These are phyloP conservation scores for Spilarctia lutea DNA, from an alignment of 2,888 invertebrate species.

Conservation along the genomic window DNA sequence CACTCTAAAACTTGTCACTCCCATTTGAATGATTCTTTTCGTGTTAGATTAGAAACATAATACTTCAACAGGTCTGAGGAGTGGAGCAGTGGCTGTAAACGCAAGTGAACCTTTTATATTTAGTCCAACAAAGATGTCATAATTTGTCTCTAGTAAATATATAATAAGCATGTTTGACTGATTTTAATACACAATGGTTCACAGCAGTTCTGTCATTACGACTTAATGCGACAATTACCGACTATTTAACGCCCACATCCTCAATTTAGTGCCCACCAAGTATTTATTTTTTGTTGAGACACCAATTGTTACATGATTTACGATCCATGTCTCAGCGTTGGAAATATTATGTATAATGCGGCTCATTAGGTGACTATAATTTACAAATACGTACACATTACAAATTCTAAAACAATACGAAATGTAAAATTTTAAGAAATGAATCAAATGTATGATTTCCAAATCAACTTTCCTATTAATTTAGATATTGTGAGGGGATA, in stretches of 20 bases:
- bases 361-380: neutral
- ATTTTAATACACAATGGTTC: slow-evolving; percentile 30
- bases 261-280: neutral
- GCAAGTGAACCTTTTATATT: neutral
- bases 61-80: neutral
- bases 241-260: slow-evolving; percentile 33
- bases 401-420: neutral
- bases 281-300: slow-evolving; percentile 10
- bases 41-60: neutral
- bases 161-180: neutral
- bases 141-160: neutral
- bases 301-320: slow-evolving; percentile 10
- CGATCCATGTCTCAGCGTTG: neutral
- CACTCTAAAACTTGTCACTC: neutral
- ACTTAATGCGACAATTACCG: slow-evolving; percentile 40
- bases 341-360: neutral
- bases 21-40: neutral
- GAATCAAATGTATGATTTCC: neutral
- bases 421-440: neutral
- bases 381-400: neutral
- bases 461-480: neutral
- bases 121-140: neutral
- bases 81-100: neutral
- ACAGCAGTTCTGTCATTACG: slow-evolving; percentile 26
- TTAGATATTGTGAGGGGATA: too few relatives aligned